Evolutionary conservation across 2,113 vertebrate species (phyloP).

Genomic region (Forbesichthys agassizii): DNA sequence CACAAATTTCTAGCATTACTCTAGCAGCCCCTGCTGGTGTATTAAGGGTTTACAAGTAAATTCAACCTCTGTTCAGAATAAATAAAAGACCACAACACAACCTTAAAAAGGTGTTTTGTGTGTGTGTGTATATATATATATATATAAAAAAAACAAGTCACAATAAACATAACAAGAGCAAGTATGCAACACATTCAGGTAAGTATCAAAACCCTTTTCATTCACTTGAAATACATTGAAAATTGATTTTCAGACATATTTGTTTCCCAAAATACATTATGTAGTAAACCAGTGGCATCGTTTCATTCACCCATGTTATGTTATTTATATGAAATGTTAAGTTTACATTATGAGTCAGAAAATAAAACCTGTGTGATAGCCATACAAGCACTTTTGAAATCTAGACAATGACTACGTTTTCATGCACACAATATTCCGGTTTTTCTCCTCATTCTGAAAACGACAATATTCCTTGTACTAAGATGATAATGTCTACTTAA

Average conservation of each 20-base stretch:
- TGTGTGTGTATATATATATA: neutral
- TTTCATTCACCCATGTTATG: neutral
- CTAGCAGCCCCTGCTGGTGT: constrained; percentile 42
- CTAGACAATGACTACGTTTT: neutral
- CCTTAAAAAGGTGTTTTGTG: neutral
- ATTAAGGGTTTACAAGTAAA: constrained; percentile 18
- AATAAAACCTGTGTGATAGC: neutral
- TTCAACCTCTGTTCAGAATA: neutral
- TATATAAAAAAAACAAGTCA: neutral
- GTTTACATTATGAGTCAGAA: constrained; percentile 9
- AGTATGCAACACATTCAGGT: constrained; percentile 62
- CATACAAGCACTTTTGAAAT: constrained; percentile 20
- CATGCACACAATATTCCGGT: too few species aligned
- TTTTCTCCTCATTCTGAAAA: too few species aligned
- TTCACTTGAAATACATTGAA: constrained; percentile 36
- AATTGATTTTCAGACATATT: constrained; percentile 35
- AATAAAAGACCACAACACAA: neutral
- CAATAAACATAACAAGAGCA: constrained; percentile 52
- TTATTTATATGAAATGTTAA: neutral
- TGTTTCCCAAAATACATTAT: neutral
- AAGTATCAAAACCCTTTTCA: constrained; percentile 29
- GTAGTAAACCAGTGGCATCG: neutral
- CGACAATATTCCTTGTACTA: too few species aligned
- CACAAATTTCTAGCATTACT: constrained; percentile 8
- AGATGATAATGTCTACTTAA: too few species aligned